phyloP scores from a whole-genome alignment of 1,140 invertebrate genomes.

The Dufourea novaeangliae region DNA sequence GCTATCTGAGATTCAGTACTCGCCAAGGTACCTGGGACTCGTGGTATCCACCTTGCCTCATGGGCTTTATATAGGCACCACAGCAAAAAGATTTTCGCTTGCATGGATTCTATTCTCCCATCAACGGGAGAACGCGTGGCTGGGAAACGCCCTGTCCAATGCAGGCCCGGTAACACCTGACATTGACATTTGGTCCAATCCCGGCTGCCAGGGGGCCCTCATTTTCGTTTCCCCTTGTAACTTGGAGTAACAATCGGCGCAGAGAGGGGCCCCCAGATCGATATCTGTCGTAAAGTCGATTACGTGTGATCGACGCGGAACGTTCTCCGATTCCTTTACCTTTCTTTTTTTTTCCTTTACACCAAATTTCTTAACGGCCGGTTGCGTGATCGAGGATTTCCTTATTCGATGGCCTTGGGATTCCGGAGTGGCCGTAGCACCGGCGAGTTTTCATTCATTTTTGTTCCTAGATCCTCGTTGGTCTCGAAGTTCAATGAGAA shows the following conservation, averaged over 20 bases:
- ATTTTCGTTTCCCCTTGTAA: background rate
- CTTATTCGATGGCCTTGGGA: background rate
- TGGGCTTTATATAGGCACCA: constrained; percentile 64
- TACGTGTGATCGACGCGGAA: background rate
- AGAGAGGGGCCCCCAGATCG: background rate
- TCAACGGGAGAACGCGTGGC: constrained; percentile 24
- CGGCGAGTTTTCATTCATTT: too few species aligned
- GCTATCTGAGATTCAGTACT: constrained; percentile 70
- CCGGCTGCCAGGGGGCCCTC: background rate
- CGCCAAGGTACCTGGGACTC: constrained; percentile 65
- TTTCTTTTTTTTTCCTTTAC: background rate
- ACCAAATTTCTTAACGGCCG: background rate
- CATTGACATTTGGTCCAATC: constrained; percentile 60
- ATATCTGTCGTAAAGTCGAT: constrained; percentile 19
- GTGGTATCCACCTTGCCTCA: constrained; percentile 38
- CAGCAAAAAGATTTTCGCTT: constrained; percentile 47
- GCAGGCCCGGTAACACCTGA: constrained; percentile 58
- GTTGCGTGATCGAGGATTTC: constrained; percentile 9
- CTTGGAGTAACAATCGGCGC: background rate
- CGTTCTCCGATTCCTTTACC: too few species aligned
- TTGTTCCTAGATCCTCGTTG: background rate
- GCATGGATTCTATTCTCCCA: constrained; percentile 27
- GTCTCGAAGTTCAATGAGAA: too few species aligned
- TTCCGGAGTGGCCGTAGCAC: too few species aligned
- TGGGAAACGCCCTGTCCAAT: constrained; percentile 54